Evolutionary conservation across 1,140 invertebrate genomes (phyloP), one percentile per base, ranked within the genome.

Genomic region (Diplogasteroides magnus): DNA sequence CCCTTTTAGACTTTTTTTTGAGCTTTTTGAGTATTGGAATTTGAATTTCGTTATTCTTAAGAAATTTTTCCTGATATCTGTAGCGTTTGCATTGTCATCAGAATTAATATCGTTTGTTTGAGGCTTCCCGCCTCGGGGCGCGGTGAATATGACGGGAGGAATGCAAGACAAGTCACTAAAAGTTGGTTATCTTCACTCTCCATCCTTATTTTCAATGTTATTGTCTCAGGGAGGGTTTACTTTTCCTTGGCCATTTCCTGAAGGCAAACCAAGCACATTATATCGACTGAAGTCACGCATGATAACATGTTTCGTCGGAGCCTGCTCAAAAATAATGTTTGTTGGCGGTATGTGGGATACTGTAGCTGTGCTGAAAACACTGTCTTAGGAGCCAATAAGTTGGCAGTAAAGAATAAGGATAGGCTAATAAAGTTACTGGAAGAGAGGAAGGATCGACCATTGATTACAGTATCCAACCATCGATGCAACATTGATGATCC

Each of bases 401-500:
- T 79, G 26, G 61, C 69, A 6, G 65, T 77, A 11, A 69, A 63
- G 25, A 70, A 78, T 28, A 80, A 79, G 28, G 69, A 79, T 3
- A 65, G 28, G 0, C 80, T 80, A 28, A 31, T 80, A 32, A 69
- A 72, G 15, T 25, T 70, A n/a, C 15, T 82, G 2, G 60, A 72
- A 61, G 70, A 82, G 57, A 31, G 56, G n/a, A 69, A 60, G 25
- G n/a, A n/a, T n/a, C 69, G 77, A 11, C 79, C 78, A 14, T 59
- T 80, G 13, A 67, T 80, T 6, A 80, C 78, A 2, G 64, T 80
- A 1, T 64, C 78, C 15, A 80, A 80, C 64, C 78, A 80, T 69
- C 57, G 79, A 14, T 80, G 77, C 31, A 78, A 77, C 29, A 72
- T 77, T 25, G 78, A 80, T 62, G 78, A 80, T 71, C 78, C 78